A percentile compares a stretch with the other conserved stretches of the same genome.
phyloP scores from a whole-genome alignment of 1,140 invertebrate species.

The Drosophila sproati region DNA sequence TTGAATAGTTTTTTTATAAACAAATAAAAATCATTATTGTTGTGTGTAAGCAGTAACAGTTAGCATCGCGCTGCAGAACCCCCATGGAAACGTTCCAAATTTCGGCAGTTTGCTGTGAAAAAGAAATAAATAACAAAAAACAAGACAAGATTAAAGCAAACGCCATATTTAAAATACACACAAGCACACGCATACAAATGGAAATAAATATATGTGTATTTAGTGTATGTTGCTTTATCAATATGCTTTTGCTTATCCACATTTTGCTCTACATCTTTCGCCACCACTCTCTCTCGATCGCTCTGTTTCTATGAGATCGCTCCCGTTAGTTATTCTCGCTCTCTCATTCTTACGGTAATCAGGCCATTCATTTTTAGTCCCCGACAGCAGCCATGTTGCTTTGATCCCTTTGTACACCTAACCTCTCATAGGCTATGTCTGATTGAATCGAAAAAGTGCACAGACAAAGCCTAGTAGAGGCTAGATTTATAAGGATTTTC shows the following conservation, averaged over 20 bases:
- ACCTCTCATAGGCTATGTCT: constrained; percentile 86
- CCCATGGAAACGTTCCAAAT: constrained; percentile 14
- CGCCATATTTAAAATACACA: constrained; percentile 33
- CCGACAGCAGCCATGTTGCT: constrained; percentile 39
- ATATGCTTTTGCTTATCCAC: constrained; percentile 39
- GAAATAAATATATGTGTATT: neutral
- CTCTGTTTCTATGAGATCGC: neutral
- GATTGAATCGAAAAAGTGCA: constrained; percentile 58
- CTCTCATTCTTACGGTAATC: constrained; percentile 28
- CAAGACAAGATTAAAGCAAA: constrained; percentile 35
- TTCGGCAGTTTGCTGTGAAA: constrained; percentile 31
- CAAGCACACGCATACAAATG: constrained; percentile 6
- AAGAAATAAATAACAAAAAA: constrained; percentile 9
- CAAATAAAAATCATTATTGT: constrained; percentile 19
- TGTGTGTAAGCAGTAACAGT: constrained; percentile 34
- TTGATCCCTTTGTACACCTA: constrained; percentile 82
- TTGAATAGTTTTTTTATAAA: constrained; percentile 40
- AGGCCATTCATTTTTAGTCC: constrained; percentile 2
- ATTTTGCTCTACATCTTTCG: constrained; percentile 17
- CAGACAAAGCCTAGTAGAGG: constrained; percentile 86
- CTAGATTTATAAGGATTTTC: constrained; percentile 81
- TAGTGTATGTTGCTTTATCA: constrained; percentile 26
- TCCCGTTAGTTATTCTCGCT: constrained; percentile 1
- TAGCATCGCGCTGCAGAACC: constrained; percentile 4
- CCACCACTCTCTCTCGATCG: neutral